Evolutionary conservation across 2,113 vertebrate species (phyloP), one percentile per base, ranked within the genome.

Genomic region (Xiphophorus couchianus): DNA sequence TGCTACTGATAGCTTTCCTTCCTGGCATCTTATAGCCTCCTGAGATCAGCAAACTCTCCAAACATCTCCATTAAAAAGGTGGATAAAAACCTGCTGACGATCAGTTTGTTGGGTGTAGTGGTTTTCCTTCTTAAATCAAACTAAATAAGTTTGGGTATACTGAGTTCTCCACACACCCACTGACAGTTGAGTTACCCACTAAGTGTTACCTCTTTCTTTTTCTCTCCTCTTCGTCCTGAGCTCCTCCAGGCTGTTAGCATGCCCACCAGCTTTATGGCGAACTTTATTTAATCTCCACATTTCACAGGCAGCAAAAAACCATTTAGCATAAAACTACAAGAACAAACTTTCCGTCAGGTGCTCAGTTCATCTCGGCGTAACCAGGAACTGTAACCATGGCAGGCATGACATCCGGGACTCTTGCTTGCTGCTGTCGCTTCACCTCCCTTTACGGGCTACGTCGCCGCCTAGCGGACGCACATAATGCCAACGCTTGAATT

Each of bases 221-320:
- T 94, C 91, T 75, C 93, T 87, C 31, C 86, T 93, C 86, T 91
- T 94, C 22, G 83, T 58, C 35, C 88, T 88, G 1, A 94, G 69
- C 78, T 92, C 91, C 54, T 94, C 93, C 65, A 89, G 60, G 39
- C 66, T 81, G 62, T 28, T 71, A 11, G 25, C 77, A 14, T 72
- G 81, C 2, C 65, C 76, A 12, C 84, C 84, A 42, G 85, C 83
- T 90, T 94, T 95, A 77, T 93, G 91, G 0, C 80, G 71, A 17
- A 94, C 85, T 74, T 81, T 86, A 54, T 84, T 93, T 39, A 94
- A 76, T 66, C 94, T 90, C 94, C 94, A 95, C 95, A 95, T 95
- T 8, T 77, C 1, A 1, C 3, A 4, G 2, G 27, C 8, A 64
- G 10, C 19, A 61, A 63, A 8, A n/a, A 22, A 2, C 2, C 33